phyloP scores from a whole-genome alignment of 2,888 invertebrate genomes.

The Epinotia brunnichana region DNA sequence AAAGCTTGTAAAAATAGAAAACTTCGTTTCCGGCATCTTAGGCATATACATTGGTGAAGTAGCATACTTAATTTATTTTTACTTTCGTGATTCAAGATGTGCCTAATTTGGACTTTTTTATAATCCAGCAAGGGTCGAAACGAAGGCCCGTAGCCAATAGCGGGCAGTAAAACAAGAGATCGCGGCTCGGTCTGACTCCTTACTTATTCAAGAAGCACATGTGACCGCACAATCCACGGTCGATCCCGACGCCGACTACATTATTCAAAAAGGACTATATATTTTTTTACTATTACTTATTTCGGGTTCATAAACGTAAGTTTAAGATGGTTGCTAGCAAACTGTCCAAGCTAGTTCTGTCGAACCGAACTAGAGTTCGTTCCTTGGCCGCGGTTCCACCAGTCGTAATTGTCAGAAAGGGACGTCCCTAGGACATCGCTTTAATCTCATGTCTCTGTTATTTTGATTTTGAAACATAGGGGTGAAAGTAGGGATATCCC shows the following conservation, averaged over 20 bases:
- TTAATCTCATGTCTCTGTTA: neutral
- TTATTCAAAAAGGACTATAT: constrained; percentile 50
- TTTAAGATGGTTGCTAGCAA: neutral
- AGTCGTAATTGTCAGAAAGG: neutral
- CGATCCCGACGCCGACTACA: constrained; percentile 53
- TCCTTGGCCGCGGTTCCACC: neutral
- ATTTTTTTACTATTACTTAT: constrained; percentile 48
- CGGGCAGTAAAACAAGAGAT: constrained; percentile 72
- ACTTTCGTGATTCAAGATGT: too few relatives aligned
- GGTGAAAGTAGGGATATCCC: too few relatives aligned
- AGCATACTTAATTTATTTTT: too few relatives aligned
- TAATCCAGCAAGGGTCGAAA: constrained; percentile 51
- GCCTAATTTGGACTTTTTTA: constrained; percentile 27
- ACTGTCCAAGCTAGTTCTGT: neutral
- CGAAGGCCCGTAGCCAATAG: constrained; percentile 65
- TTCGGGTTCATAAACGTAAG: constrained; percentile 24
- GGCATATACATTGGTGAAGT: too few relatives aligned
- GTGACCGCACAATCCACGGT: constrained; percentile 69
- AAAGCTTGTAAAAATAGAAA: too few relatives aligned
- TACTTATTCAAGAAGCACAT: constrained; percentile 77
- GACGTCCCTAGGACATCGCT: neutral
- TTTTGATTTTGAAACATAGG: too few relatives aligned
- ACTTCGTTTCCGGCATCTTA: too few relatives aligned
- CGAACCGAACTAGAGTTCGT: neutral
- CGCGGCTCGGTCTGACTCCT: constrained; percentile 62